A percentile compares a stretch with the other conserved stretches of the same genome.
phyloP scores from a whole-genome alignment of 53 echinoderm and acorn worm species.

The Paracentrotus lividus region DNA sequence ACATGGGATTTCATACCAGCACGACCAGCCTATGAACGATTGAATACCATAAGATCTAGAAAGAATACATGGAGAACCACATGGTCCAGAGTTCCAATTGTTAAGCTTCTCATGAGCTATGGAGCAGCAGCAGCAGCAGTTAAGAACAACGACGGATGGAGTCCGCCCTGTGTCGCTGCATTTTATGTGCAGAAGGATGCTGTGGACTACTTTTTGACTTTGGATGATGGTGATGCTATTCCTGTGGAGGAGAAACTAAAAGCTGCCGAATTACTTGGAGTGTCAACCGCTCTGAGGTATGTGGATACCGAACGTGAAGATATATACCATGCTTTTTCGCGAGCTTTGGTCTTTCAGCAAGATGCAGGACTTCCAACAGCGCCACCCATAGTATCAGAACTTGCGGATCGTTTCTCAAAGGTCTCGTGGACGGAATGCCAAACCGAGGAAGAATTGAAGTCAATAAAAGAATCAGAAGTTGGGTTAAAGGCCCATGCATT shows the following conservation, averaged over 20 bases:
- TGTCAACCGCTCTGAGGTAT: not conserved
- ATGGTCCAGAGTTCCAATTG: not conserved
- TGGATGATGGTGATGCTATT: conserved; percentile 8
- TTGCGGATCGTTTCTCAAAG: not conserved
- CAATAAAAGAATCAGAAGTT: not conserved
- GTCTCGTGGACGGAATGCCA: not conserved
- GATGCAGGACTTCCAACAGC: not conserved
- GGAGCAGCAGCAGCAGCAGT: not conserved
- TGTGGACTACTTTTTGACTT: not conserved
- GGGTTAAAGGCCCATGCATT: not conserved
- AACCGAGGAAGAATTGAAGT: not conserved
- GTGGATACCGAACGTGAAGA: not conserved
- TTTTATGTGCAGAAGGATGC: not conserved
- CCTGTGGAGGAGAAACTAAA: not conserved
- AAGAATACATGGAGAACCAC: too few species aligned
- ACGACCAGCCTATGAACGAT: too few species aligned
- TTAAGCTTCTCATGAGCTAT: not conserved
- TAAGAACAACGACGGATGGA: not conserved
- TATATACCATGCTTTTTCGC: not conserved
- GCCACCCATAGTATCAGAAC: not conserved
- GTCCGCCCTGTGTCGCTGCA: not conserved
- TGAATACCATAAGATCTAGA: too few species aligned
- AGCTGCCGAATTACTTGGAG: conserved; percentile 11
- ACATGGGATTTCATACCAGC: too few species aligned
- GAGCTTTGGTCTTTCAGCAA: not conserved